phyloP scores from a whole-genome alignment of 2,113 vertebrate genomes.

The Prionailurus bengalensis region DNA sequence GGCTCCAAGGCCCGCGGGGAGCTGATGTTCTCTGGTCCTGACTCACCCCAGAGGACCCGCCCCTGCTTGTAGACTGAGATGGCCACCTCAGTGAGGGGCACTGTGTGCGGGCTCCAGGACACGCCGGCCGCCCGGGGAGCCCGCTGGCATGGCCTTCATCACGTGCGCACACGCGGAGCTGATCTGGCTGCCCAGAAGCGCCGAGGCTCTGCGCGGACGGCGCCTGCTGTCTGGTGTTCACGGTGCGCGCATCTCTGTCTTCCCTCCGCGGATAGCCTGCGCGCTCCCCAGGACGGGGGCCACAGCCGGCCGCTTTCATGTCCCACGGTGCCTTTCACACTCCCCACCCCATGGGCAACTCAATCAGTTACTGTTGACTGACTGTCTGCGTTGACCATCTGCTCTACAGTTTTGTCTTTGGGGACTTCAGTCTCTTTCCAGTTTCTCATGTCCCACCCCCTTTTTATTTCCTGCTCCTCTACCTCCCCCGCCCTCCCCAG shows the following conservation, averaged over 20 bases:
- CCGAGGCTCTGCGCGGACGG: rapidly evolving
- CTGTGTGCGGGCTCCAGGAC: background rate
- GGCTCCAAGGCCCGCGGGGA: background rate
- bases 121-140: background rate
- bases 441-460: background rate
- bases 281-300: background rate
- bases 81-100: too few relatives aligned
- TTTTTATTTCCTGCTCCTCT: background rate
- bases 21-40: background rate
- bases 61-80: background rate
- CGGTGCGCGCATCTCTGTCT: rapidly evolving
- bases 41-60: background rate
- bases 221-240: background rate
- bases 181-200: background rate
- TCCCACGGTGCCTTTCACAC: background rate
- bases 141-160: background rate
- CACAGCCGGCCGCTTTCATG: rapidly evolving
- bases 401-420: background rate
- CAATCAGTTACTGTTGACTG: background rate
- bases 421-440: slow-evolving; percentile 12
- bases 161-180: rapidly evolving
- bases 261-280: background rate
- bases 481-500: too few relatives aligned
- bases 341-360: background rate
- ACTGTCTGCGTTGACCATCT: background rate